Evolutionary conservation across 2,113 vertebrate genomes (phyloP), one percentile per base, ranked within the genome.

Genomic region (Nanger granti): DNA sequence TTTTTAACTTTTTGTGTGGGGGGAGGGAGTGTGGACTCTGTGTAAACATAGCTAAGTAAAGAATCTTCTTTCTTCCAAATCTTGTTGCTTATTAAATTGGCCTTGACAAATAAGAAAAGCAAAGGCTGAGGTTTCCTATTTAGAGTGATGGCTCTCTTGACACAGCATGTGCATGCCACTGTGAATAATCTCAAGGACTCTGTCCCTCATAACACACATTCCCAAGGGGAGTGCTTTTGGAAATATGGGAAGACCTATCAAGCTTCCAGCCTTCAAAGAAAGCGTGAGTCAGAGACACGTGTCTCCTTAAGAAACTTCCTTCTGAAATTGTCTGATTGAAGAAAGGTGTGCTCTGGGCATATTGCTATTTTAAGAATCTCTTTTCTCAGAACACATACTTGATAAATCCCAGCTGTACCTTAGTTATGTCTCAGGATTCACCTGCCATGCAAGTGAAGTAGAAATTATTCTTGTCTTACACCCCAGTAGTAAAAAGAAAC

Each of bases 1-100:
- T 54, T 15, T 79, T 66, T 73, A 17, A 12, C 8, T 57, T 15
- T 49, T 49, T 94, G 12, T 37, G 5, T 5, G 17, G 31, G 49
- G 44, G 22, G 41, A 11, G 29, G 29, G 2, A 2, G 49, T 5
- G 3, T 22, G 93, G 69, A 44, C 20, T 11, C 80, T 87, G 28
- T 54, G 82, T 44, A 76, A 96, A 62, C 86, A 20, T 34, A 80
- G 31, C 64, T 59, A 88, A 55, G 76, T 52, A 41, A 90, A 82
- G 34, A 93, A 49, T 79, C 92, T 88, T 87, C 52, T 44, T 86
- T 26, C n/a, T 93, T 18, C 34, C 87, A 64, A 41, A 44, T 92
- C n/a, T 34, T 64, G 18, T n/a, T 44, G 49, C 15, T 82, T 86
- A 41, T 57, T 87, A 62, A 94, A 41, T 94, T 3, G 1, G 29